phyloP scores from a whole-genome alignment of 2,888 invertebrate species.

The Aphodius granarius region DNA sequence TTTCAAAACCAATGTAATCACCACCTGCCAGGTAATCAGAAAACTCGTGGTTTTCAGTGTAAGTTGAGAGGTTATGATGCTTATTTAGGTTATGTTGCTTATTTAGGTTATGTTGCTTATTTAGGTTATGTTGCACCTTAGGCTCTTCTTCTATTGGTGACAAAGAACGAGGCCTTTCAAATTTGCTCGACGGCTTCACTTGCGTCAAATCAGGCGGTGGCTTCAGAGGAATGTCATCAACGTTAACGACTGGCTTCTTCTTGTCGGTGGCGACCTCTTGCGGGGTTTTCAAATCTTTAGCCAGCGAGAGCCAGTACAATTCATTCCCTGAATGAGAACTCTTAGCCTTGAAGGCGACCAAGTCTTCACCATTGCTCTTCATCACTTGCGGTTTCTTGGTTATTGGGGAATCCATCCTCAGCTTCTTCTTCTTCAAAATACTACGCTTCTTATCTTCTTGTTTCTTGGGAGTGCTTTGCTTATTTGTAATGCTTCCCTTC shows the following conservation, averaged over 20 bases:
- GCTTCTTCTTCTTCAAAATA: not conserved
- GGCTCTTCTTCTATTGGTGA: conserved; percentile 48
- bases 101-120: conserved; percentile 36
- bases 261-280: conserved; percentile 4
- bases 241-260: conserved; percentile 36
- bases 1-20: conserved; percentile 27
- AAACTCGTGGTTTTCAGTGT: conserved; percentile 18
- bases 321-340: conserved; percentile 38
- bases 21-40: conserved; percentile 32
- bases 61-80: not conserved
- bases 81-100: conserved; percentile 35
- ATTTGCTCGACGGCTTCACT: not conserved
- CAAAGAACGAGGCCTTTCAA: conserved; percentile 27
- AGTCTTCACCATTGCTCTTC: conserved; percentile 18
- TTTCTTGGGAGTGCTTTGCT: conserved; percentile 36
- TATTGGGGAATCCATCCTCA: not conserved
- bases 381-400: not conserved
- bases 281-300: conserved; percentile 31
- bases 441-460: conserved; percentile 31
- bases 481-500: not conserved
- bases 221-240: conserved; percentile 48
- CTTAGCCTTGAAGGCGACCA: conserved; percentile 28
- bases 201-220: conserved; percentile 41
- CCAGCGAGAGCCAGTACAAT: conserved; percentile 48
- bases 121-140: conserved; percentile 36